Evolutionary conservation across 2,888 invertebrate species (phyloP).

Genomic region (Tholera decimalis): DNA sequence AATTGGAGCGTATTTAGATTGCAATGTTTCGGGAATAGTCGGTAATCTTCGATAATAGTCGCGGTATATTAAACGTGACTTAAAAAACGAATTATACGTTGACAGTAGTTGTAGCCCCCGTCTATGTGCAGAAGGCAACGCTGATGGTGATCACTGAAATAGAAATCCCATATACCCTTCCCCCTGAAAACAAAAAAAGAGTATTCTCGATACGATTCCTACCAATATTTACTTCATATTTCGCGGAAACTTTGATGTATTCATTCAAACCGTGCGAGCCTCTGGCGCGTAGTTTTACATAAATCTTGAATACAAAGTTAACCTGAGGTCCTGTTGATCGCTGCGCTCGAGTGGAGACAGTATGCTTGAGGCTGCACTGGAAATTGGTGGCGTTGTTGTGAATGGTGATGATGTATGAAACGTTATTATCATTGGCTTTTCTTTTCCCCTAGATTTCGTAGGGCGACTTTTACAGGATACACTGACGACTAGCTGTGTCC

Average conservation of each 20-base stretch:
- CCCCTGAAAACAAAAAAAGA: too few species aligned
- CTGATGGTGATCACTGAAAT: too few species aligned
- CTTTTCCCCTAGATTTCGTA: not conserved
- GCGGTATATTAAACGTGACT: too few species aligned
- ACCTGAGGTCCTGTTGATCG: constrained; percentile 37
- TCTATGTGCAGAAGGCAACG: too few species aligned
- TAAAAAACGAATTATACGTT: too few species aligned
- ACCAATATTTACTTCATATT: constrained; percentile 17
- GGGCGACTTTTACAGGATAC: too few species aligned
- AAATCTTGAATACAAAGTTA: constrained; percentile 42
- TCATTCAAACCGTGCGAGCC: constrained; percentile 54
- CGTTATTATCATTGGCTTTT: not conserved
- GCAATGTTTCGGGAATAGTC: too few species aligned
- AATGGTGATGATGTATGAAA: constrained; percentile 5
- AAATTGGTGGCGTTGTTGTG: constrained; percentile 15
- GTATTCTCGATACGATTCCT: constrained; percentile 4
- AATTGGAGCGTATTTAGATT: too few species aligned
- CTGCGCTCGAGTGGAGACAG: constrained; percentile 29
- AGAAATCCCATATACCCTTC: too few species aligned
- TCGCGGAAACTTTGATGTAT: constrained; percentile 36
- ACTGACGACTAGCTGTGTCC: too few species aligned
- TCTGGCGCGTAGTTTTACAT: constrained; percentile 51
- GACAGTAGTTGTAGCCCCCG: too few species aligned
- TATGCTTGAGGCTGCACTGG: constrained; percentile 34
- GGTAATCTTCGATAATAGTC: too few species aligned